phyloP scores from a whole-genome alignment of 2,113 vertebrate species.

The Bubalus kerabau region DNA sequence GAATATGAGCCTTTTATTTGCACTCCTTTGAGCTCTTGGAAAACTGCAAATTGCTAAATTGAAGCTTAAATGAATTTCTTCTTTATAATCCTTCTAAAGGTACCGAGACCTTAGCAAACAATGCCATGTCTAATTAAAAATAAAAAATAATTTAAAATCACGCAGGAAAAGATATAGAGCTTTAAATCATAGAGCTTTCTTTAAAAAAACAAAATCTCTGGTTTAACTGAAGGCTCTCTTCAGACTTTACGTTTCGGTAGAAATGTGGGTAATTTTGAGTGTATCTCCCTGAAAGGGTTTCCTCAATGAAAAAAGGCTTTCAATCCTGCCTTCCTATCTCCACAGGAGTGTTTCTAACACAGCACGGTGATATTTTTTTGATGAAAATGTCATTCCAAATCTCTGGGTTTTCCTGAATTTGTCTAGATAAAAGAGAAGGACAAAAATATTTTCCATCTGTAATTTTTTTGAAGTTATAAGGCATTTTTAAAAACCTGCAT shows the following conservation, averaged over 20 bases:
- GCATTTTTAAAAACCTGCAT: slow-evolving; percentile 26
- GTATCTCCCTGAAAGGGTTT: background rate
- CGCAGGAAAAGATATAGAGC: background rate
- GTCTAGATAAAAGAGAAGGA: slow-evolving; percentile 58
- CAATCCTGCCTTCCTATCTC: background rate
- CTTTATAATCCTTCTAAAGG: background rate
- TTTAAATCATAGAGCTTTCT: background rate
- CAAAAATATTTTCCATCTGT: slow-evolving; percentile 65
- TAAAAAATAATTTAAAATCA: background rate
- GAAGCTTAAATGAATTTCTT: background rate
- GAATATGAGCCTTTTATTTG: background rate
- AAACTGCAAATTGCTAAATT: background rate
- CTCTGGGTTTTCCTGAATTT: slow-evolving; percentile 55
- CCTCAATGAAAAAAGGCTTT: background rate
- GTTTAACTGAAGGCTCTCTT: background rate
- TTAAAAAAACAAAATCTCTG: background rate
- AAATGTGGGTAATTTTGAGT: background rate
- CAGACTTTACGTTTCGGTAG: background rate
- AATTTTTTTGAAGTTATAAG: slow-evolving; percentile 60
- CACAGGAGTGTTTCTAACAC: background rate
- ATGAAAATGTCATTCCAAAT: background rate
- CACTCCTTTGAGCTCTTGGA: background rate
- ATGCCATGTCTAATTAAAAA: background rate
- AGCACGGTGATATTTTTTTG: background rate
- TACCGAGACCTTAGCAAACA: background rate